A percentile compares a stretch with the other conserved stretches of the same genome.
Conservation (phyloP, 2,797 vertebrate genomes). For the Monodelphis domestica region DNA sequence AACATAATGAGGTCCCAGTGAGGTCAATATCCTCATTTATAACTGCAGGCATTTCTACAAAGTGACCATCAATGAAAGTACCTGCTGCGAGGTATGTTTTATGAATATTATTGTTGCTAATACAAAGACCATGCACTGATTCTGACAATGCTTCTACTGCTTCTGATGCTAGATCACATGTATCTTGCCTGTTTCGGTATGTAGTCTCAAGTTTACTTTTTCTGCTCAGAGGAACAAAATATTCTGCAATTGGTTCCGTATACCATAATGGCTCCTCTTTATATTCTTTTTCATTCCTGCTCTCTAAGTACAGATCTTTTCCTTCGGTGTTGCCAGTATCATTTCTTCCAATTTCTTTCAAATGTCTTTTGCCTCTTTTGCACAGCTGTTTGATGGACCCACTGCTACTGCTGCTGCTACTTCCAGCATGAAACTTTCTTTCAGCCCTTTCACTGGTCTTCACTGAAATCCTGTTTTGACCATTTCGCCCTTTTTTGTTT, state of each 20-base stretch:
- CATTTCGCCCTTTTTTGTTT: slow-evolving; percentile 91
- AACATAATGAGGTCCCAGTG: slow-evolving; percentile 94
- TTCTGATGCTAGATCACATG: slow-evolving; percentile 85
- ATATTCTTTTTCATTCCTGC: slow-evolving; percentile 92
- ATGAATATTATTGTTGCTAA: slow-evolving; percentile 92
- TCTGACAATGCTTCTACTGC: slow-evolving; percentile 91
- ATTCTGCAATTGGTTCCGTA: slow-evolving; percentile 97
- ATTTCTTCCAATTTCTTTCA: slow-evolving; percentile 91
- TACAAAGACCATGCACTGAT: slow-evolving; percentile 93
- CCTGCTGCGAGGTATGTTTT: slow-evolving; percentile 97
- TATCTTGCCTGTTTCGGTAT: slow-evolving; percentile 92
- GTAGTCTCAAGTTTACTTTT: slow-evolving; percentile 99
- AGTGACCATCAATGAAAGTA: slow-evolving; percentile 98
- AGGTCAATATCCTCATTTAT: slow-evolving; percentile 92
- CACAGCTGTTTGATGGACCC: slow-evolving; percentile 90
- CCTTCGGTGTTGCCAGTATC: slow-evolving; percentile 88
- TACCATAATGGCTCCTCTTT: slow-evolving; percentile 99
- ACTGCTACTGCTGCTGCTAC: slow-evolving; percentile 86
- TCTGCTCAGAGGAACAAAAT: slow-evolving; percentile 94
- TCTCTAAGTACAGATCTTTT: slow-evolving; percentile 89
- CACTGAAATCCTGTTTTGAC: slow-evolving; percentile 90
- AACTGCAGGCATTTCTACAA: slow-evolving; percentile 96
- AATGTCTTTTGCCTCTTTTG: slow-evolving; percentile 92
- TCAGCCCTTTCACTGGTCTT: slow-evolving; percentile 91
- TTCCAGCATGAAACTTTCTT: slow-evolving; percentile 85